Evolutionary conservation across 1,140 invertebrate species (phyloP), one percentile per base, ranked within the genome.

Genomic region (Pogonus chalceus): DNA sequence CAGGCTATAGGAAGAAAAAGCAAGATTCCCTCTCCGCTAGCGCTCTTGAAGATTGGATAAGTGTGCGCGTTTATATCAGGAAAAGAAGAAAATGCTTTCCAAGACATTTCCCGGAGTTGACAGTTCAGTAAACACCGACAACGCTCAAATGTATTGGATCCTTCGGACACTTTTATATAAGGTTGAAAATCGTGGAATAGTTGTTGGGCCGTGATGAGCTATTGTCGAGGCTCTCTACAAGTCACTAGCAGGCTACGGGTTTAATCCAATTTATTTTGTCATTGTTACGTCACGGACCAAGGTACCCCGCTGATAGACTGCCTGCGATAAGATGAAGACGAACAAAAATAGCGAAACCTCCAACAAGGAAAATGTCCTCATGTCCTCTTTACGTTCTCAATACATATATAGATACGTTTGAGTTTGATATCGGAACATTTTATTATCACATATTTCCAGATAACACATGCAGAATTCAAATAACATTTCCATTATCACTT

Each of bases 201-300:
- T 31, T 53, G 26, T n/a, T 56, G 48, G 58, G 60, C 61, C 18
- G 62, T 68, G 65, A 68, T 68, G 66, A 67, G 66, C 66, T 62
- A 68, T 68, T 68, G 66, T 68, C n/a, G 60, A 55, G 60, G 18
- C 35, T 55, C 56, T 62, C 58, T 64, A 60, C 64, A 62, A 65
- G 62, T 64, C 64, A 64, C 62, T 58, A 61, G 60, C 62, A 65
- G 58, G 64, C 56, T 60, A 62, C 62, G 63, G 56, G 63, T 65
- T 66, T 69, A 69, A 69, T 69, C 64, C 64, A 66, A 67, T 69
- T 67, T 69, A 69, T 69, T 69, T 69, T 65, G 59, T 65, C 65
- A 66, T 67, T 67, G 64, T 67, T 66, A 62, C 61, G 60, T 67
- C 61, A 63, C 37, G 62, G 59, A 57, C 56, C 47, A 56, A 43